Evolutionary conservation across 2,113 vertebrate genomes (phyloP).

Genomic region (Connochaetes taurinus): DNA sequence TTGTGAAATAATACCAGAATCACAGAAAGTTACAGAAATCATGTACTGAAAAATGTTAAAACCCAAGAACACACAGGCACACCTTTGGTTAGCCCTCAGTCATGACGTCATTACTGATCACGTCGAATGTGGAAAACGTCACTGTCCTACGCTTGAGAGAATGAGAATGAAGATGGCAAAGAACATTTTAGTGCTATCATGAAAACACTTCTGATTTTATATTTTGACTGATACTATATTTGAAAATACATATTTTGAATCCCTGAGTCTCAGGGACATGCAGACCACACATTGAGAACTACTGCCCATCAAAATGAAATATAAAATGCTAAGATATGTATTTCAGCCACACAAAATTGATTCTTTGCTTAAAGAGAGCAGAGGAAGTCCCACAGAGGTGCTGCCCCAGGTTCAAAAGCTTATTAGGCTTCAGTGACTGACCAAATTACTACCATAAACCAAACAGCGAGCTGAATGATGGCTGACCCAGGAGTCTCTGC

Average conservation of each 20-base stretch:
- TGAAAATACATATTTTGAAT: background rate
- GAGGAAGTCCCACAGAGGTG: background rate
- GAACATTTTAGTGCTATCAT: background rate
- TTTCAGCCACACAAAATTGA: background rate
- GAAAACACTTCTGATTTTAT: background rate
- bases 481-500: background rate
- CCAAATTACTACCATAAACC: conserved; percentile 14
- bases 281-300: background rate
- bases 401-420: background rate
- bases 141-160: background rate
- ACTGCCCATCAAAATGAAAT: background rate
- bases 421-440: background rate
- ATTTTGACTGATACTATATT: background rate
- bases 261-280: background rate
- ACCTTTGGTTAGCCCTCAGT: background rate
- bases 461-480: background rate
- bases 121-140: background rate
- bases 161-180: background rate
- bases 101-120: background rate
- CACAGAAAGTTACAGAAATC: background rate
- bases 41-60: background rate
- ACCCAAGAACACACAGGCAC: background rate
- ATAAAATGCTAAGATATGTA: background rate
- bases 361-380: background rate
- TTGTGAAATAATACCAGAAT: conserved; percentile 25